Base-by-base conservation (phyloP, 2,888 invertebrate species). In the Rhagophthalmus giganteus region DNA sequence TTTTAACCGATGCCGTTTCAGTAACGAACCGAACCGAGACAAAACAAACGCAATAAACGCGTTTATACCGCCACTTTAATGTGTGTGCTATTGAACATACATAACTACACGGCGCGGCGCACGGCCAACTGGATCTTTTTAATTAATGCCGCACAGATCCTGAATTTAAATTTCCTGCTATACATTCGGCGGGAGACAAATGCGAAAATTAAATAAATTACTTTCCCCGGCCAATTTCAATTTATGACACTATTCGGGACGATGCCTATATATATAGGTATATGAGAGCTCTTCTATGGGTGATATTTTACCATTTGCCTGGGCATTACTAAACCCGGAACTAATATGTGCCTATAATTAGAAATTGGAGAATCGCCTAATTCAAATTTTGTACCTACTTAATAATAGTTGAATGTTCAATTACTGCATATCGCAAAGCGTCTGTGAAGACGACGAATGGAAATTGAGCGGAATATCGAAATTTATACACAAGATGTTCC, bases 11-110 rank as follows among this genome's bases (percentile, higher is more conserved):
- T 62, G 62, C 58, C 60, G 60, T 55, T 63, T n/a, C n/a, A 60
- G 60, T 63, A 66, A 66, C 66, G 62, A 66, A 66, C 63, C 59
- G 61, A 57, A 56, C 54, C 46, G 55, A 62, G 66, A 63, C 63
- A 63, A 65, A 64, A 63, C 65, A 62, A 66, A 62, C 61, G 63
- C 63, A 62, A 63, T 64, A 24, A 65, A 66, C 60, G 61, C 61
- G 62, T 60, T 66, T 64, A 63, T 62, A 60, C 60, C 39, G 55
- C 49, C 54, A 50, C 48, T 54, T 47, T 55, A 58, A n/a, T n/a
- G 54, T 49, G 56, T 56, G 58, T 55, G 54, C 51, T 56, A 57
- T 59, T 59, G 57, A 46, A 58, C 58, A 56, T 56, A n/a, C n/a
- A 54, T 39, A 49, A 56, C 42, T 47, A n/a, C n/a, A n/a, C n/a